phyloP scores from a whole-genome alignment of 2,888 invertebrate species.

The Lydus trimaculatus region DNA sequence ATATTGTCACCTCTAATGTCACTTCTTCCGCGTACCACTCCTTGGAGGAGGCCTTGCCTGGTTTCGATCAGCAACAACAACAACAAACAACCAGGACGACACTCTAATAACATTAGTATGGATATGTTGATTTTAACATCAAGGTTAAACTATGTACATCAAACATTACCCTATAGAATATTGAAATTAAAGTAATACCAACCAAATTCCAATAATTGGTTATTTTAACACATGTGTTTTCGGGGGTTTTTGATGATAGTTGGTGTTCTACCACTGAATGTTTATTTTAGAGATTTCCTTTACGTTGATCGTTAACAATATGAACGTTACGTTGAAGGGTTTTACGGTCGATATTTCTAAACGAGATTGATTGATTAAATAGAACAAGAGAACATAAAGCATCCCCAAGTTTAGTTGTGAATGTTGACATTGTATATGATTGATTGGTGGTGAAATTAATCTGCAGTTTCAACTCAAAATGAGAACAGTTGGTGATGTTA shows the following conservation, averaged over 20 bases:
- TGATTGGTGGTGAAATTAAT: constrained; percentile 54
- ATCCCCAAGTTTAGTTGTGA: constrained; percentile 37
- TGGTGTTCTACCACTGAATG: constrained; percentile 27
- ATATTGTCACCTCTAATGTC: constrained; percentile 16
- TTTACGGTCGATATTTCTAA: constrained; percentile 13
- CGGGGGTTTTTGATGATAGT: not conserved
- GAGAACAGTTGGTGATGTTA: constrained; percentile 4
- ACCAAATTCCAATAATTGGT: not conserved
- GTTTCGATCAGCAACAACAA: constrained; percentile 14
- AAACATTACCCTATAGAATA: constrained; percentile 25
- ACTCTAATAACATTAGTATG: constrained; percentile 30
- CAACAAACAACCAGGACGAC: constrained; percentile 1
- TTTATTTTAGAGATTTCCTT: constrained; percentile 56
- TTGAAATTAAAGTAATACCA: constrained; percentile 8
- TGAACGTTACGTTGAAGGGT: not conserved
- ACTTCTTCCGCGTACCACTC: constrained; percentile 34
- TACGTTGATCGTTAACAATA: constrained; percentile 42
- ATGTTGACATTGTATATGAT: constrained; percentile 54
- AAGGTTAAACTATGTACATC: constrained; percentile 25
- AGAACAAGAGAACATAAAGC: constrained; percentile 32
- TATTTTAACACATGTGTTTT: not conserved
- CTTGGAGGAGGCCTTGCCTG: constrained; percentile 30
- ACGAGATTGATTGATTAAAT: constrained; percentile 38
- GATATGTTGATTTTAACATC: constrained; percentile 22
- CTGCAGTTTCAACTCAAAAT: constrained; percentile 34